phyloP scores from a whole-genome alignment of 2,888 invertebrate species.

The Dinocampus coccinellae region DNA sequence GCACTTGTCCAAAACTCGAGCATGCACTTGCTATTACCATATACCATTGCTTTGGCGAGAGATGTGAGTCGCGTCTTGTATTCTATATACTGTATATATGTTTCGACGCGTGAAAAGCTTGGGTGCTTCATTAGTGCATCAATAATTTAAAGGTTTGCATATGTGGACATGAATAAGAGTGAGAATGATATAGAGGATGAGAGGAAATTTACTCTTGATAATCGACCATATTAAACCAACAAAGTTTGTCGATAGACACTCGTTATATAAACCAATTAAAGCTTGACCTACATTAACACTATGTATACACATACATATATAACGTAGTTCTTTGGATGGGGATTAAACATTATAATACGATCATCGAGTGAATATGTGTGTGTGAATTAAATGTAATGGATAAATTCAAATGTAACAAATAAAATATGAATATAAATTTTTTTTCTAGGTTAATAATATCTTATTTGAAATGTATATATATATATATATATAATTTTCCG shows the following conservation, averaged over 20 bases:
- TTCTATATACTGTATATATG: background rate
- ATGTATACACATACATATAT: constrained; percentile 26
- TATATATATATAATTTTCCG: background rate
- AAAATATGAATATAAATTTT: too few relatives aligned
- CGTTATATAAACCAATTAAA: constrained; percentile 56
- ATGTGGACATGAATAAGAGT: constrained; percentile 5
- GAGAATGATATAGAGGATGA: background rate
- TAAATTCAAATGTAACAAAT: too few relatives aligned
- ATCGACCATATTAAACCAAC: constrained; percentile 12
- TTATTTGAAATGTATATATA: too few relatives aligned
- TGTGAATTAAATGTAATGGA: too few relatives aligned
- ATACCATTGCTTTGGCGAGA: background rate
- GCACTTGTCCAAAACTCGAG: background rate
- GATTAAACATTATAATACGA: too few relatives aligned
- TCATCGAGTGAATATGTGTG: too few relatives aligned
- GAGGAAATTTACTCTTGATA: constrained; percentile 10
- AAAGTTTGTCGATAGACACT: constrained; percentile 17
- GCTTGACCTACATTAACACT: constrained; percentile 53
- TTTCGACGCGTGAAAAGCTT: constrained; percentile 3
- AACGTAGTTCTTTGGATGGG: background rate
- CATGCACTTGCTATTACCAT: background rate
- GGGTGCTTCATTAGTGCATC: constrained; percentile 17
- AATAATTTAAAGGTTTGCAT: constrained; percentile 21
- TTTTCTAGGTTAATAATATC: too few relatives aligned
- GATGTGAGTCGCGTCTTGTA: background rate